Evolutionary conservation across 2,797 vertebrate genomes (phyloP).

Genomic region (Cyclura pinguis): DNA sequence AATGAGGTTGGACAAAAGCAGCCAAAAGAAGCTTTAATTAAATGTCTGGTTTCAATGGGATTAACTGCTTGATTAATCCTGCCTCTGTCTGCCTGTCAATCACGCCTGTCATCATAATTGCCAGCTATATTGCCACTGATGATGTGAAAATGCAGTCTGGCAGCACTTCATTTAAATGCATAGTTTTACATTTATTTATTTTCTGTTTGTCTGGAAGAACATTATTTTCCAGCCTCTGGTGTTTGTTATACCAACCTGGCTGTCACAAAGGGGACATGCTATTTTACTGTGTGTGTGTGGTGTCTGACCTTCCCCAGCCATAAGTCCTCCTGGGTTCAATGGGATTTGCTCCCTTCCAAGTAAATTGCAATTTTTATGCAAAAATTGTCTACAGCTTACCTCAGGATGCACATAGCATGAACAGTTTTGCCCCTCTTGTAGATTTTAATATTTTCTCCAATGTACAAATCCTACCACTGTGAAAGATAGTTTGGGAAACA

Average conservation of each 20-base stretch:
- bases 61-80: slow-evolving; percentile 31
- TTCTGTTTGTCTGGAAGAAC: neutral
- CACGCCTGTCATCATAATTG: slow-evolving; percentile 39
- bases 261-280: neutral
- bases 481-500: neutral
- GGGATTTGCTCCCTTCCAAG: neutral
- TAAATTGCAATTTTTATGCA: neutral
- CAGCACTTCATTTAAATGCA: slow-evolving; percentile 20
- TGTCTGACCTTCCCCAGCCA: neutral
- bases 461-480: no score
- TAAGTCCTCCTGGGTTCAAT: neutral
- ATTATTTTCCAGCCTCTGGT: neutral
- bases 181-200: slow-evolving; percentile 24
- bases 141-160: slow-evolving; percentile 36
- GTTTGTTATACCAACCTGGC: neutral
- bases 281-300: neutral
- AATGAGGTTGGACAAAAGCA: slow-evolving; percentile 33
- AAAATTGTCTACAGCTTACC: neutral
- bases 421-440: neutral
- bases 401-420: neutral
- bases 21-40: slow-evolving; percentile 47
- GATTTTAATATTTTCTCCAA: neutral
- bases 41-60: slow-evolving; percentile 33
- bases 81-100: slow-evolving; percentile 41
- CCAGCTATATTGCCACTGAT: slow-evolving; percentile 20